phyloP scores from a whole-genome alignment of 1,140 invertebrate species.

The Caenorhabditis inopinata region DNA sequence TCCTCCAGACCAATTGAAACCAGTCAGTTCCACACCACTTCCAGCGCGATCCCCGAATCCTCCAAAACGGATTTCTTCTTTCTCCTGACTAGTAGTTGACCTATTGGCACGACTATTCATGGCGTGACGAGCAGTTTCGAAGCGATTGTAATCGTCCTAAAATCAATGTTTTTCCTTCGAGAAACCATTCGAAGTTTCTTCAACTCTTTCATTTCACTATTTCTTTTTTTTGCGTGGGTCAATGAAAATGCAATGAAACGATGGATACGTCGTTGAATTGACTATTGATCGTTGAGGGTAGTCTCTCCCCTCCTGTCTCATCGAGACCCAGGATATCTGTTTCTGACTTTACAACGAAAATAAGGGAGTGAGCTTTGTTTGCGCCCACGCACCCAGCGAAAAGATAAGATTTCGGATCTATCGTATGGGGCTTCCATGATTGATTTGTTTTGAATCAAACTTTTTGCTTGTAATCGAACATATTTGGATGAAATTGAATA shows the following conservation, averaged over 20 bases:
- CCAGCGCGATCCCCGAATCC: conserved; percentile 64
- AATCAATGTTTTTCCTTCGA: neutral
- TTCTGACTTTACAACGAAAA: conserved; percentile 16
- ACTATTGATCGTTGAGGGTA: neutral
- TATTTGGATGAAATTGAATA: no score
- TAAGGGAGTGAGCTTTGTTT: conserved; percentile 18
- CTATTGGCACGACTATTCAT: conserved; percentile 10
- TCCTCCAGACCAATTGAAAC: conserved; percentile 57
- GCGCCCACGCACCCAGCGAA: conserved; percentile 15
- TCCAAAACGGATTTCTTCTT: conserved; percentile 51
- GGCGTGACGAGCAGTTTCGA: conserved; percentile 45
- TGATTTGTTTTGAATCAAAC: conserved; percentile 26
- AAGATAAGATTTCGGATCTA: neutral
- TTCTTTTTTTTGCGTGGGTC: neutral
- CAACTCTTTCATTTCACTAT: neutral
- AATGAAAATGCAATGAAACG: conserved; percentile 24
- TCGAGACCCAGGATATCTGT: conserved; percentile 20
- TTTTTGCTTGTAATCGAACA: no score
- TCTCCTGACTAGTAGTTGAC: neutral
- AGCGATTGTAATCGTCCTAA: conserved; percentile 52
- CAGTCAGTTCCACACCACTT: conserved; percentile 62
- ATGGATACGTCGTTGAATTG: conserved; percentile 31
- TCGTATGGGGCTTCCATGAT: neutral
- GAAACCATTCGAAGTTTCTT: neutral
- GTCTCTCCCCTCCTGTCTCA: neutral